phyloP scores from a whole-genome alignment of 2,113 vertebrate genomes.

The Lasiurus borealis region DNA sequence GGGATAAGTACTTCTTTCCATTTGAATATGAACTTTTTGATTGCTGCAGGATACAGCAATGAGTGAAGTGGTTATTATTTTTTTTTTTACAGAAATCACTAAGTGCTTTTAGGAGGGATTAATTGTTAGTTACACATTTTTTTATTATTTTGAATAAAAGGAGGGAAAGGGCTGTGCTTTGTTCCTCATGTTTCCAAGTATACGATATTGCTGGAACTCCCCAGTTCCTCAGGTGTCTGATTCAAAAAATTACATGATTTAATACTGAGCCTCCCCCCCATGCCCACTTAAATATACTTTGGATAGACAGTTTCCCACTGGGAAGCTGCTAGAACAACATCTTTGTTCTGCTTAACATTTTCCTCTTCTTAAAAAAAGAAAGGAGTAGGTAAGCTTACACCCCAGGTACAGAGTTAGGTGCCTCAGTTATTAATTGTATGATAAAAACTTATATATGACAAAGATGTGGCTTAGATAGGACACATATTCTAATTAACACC shows the following conservation, averaged over 20 bases:
- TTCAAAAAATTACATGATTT: constrained; percentile 57
- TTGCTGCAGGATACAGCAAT: not conserved
- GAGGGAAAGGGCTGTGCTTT: not conserved
- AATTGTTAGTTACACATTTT: constrained; percentile 56
- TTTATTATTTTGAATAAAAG: constrained; percentile 60
- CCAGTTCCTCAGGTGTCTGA: not conserved
- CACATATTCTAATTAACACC: constrained; percentile 53
- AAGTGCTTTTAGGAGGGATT: constrained; percentile 8
- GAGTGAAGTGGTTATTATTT: not conserved
- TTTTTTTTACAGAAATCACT: constrained; percentile 6
- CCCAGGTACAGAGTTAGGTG: not conserved
- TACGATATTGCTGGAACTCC: not conserved
- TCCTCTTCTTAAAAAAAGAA: not conserved
- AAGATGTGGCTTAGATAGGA: constrained; percentile 27
- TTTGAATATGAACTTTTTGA: constrained; percentile 58
- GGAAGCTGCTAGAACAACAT: not conserved
- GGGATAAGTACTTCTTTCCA: constrained; percentile 45
- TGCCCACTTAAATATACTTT: constrained; percentile 31
- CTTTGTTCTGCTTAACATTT: constrained; percentile 42
- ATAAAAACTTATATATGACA: not conserved
- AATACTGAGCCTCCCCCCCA: not conserved
- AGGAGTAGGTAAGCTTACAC: not conserved
- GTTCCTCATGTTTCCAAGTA: not conserved
- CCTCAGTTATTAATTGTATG: not conserved
- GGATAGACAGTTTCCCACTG: not conserved